phyloP scores from a whole-genome alignment of 2,888 invertebrate species.

The Disparrhopalites patrizii region DNA sequence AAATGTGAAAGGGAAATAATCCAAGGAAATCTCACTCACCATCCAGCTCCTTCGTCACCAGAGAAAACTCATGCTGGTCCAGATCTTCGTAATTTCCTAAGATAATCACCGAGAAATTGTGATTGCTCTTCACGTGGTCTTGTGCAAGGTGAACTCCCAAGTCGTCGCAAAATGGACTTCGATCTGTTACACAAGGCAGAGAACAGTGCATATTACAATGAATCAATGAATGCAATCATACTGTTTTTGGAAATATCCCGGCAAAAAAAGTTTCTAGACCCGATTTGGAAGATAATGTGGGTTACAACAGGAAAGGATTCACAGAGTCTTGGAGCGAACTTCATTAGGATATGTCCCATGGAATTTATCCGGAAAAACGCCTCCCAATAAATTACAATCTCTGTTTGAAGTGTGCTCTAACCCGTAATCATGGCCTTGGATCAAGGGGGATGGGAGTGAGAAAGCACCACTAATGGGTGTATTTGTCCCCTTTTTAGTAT shows the following conservation, averaged over 20 bases:
- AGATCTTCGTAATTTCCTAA: conserved; percentile 45
- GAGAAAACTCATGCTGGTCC: conserved; percentile 28
- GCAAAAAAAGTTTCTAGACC: too few species aligned
- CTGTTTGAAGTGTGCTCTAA: neutral
- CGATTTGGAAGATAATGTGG: too few species aligned
- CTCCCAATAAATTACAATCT: conserved; percentile 16
- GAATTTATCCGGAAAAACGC: conserved; percentile 4
- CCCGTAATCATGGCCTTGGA: neutral
- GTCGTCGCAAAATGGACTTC: conserved; percentile 47
- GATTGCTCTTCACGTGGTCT: conserved; percentile 27
- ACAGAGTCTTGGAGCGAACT: too few species aligned
- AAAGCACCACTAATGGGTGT: too few species aligned
- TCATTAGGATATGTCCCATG: neutral
- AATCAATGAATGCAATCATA: too few species aligned
- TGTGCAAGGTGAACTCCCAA: conserved; percentile 42
- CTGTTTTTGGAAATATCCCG: too few species aligned
- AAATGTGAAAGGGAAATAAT: neutral
- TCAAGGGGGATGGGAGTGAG: too few species aligned
- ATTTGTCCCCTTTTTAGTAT: too few species aligned
- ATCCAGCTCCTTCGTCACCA: conserved; percentile 39
- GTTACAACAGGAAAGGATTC: too few species aligned
- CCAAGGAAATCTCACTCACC: conserved; percentile 32
- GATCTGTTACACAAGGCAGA: conserved; percentile 33
- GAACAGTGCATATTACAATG: too few species aligned
- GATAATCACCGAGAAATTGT: conserved; percentile 39